phyloP scores from a whole-genome alignment of 2,888 invertebrate species.

The Alviniconcha strummeri region DNA sequence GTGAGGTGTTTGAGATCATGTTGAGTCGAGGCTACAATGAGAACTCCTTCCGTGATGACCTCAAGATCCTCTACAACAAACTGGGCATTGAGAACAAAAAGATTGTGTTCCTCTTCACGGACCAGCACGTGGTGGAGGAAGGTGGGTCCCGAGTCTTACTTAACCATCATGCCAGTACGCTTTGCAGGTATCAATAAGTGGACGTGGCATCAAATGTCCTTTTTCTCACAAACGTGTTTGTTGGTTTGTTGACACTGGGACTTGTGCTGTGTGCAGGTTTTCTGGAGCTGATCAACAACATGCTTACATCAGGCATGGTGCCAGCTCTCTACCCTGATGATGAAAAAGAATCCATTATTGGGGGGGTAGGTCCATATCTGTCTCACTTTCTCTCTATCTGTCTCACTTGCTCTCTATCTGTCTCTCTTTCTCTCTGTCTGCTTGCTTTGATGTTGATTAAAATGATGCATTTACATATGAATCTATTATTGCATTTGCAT shows the following conservation, averaged over 20 bases:
- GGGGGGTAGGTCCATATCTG: slow-evolving; percentile 74
- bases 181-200: no score
- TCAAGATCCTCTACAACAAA: slow-evolving; percentile 85
- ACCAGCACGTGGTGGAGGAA: slow-evolving; percentile 81
- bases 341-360: slow-evolving; percentile 88
- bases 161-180: no score
- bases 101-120: slow-evolving; percentile 88
- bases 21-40: slow-evolving; percentile 91
- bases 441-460: not conserved
- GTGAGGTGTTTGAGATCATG: slow-evolving; percentile 87
- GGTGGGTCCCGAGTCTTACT: slow-evolving; percentile 53
- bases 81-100: slow-evolving; percentile 87
- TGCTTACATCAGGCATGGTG: slow-evolving; percentile 90
- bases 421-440: not conserved
- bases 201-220: no score
- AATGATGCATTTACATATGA: not conserved
- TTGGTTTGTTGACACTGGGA: no score
- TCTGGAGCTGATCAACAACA: slow-evolving; percentile 92
- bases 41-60: slow-evolving; percentile 87
- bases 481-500: not conserved
- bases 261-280: slow-evolving; percentile 76
- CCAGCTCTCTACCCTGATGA: slow-evolving; percentile 91
- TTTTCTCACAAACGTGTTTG: no score
- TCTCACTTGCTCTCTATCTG: not conserved
- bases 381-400: not conserved